These are phyloP conservation scores for Drosophila parvula DNA, from an alignment of 1,140 invertebrate genomes.

Conservation along the genomic window DNA sequence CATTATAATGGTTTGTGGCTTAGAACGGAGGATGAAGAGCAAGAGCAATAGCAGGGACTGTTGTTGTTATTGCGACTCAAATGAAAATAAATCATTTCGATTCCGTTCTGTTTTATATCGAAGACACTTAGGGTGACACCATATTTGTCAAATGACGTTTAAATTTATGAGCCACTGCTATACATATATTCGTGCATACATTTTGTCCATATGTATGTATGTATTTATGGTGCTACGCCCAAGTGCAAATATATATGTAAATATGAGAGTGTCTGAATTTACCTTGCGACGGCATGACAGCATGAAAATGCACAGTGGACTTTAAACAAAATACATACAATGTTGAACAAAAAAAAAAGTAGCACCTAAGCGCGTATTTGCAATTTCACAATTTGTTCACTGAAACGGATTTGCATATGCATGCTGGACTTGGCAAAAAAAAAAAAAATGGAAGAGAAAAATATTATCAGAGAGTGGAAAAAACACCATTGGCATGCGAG, in stretches of 20 bases:
- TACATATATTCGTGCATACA: slow-evolving; percentile 33
- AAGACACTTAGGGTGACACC: slow-evolving; percentile 48
- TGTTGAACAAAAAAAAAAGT: background rate
- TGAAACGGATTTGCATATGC: slow-evolving; percentile 9
- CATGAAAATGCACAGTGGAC: slow-evolving; percentile 14
- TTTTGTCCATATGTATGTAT: background rate
- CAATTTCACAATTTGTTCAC: slow-evolving; percentile 15
- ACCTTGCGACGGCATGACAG: slow-evolving; percentile 8
- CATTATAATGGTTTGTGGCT: slow-evolving; percentile 59
- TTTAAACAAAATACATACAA: slow-evolving; percentile 8
- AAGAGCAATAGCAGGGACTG: background rate
- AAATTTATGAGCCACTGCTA: slow-evolving; percentile 65
- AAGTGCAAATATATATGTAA: slow-evolving; percentile 4
- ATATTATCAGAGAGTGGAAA: background rate
- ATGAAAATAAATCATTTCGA: slow-evolving; percentile 41
- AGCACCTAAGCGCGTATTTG: slow-evolving; percentile 15
- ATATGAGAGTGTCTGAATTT: slow-evolving; percentile 3
- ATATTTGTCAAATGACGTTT: slow-evolving; percentile 64
- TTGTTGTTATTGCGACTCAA: slow-evolving; percentile 18
- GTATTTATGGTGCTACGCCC: slow-evolving; percentile 1
- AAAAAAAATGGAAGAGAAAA: background rate
- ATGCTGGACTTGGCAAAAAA: background rate
- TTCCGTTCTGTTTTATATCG: slow-evolving; percentile 39
- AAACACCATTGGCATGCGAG: background rate
- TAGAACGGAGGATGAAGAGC: background rate